Evolutionary conservation across 2,888 invertebrate genomes (phyloP).

Genomic region (Parnassius apollo): DNA sequence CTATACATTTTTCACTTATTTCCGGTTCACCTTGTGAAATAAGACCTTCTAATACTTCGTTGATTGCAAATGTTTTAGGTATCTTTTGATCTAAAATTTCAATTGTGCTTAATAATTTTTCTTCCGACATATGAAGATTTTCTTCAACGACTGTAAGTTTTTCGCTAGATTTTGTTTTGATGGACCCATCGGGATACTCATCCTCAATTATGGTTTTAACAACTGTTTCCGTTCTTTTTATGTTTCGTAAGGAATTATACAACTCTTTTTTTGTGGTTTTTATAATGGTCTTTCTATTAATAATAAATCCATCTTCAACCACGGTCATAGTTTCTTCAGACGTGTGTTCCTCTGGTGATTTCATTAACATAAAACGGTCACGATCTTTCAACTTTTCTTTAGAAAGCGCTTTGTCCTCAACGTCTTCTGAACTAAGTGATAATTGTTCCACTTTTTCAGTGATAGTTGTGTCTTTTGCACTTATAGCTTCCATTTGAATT

Average conservation of each 20-base stretch:
- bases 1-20: conserved; percentile 44
- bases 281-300: conserved; percentile 10
- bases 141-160: not conserved
- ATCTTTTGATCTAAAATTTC: not conserved
- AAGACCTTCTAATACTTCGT: conserved; percentile 37
- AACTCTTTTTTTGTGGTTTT: conserved; percentile 13
- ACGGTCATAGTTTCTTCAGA: conserved; percentile 14
- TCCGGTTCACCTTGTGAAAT: conserved; percentile 41
- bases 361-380: not conserved
- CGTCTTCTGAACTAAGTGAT: conserved; percentile 12
- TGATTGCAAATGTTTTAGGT: not conserved
- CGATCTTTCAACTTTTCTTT: not conserved
- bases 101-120: not conserved
- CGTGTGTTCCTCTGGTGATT: not conserved
- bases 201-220: conserved; percentile 42
- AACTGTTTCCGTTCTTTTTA: conserved; percentile 11
- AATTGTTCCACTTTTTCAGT: not conserved
- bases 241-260: not conserved
- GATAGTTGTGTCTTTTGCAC: not conserved
- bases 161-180: conserved; percentile 15
- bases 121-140: not conserved
- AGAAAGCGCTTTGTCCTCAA: not conserved
- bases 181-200: conserved; percentile 42
- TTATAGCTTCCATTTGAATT: not conserved
- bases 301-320: conserved; percentile 24